These are phyloP conservation scores for Lichenostomus cassidix DNA, from an alignment of 2,113 vertebrate genomes.

Conservation along the genomic window DNA sequence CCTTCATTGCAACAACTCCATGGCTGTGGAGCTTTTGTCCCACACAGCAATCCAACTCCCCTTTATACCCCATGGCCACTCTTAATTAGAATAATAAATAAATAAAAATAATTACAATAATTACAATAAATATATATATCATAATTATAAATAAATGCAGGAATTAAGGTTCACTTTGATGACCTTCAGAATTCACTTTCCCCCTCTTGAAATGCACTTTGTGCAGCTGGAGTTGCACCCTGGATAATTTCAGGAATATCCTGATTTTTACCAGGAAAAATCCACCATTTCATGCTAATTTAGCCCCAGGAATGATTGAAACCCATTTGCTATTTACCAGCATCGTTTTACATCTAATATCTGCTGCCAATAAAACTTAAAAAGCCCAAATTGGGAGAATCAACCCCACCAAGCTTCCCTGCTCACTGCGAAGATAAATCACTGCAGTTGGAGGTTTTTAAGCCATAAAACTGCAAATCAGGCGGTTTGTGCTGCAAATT, in stretches of 20 bases:
- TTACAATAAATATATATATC: no score
- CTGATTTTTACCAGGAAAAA: background rate
- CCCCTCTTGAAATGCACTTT: background rate
- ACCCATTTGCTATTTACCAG: background rate
- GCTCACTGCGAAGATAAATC: slow-evolving; percentile 33
- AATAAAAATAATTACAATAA: no score
- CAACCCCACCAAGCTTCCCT: background rate
- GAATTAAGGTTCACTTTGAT: background rate
- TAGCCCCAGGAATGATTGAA: background rate
- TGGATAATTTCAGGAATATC: background rate
- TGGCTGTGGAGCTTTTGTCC: background rate
- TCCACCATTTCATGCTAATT: background rate
- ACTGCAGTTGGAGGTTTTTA: slow-evolving; percentile 13
- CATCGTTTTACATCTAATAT: background rate
- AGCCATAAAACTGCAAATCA: slow-evolving; percentile 63
- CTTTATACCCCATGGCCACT: no score
- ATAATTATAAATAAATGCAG: background rate
- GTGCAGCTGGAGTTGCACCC: background rate
- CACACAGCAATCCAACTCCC: no score
- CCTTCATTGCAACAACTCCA: background rate
- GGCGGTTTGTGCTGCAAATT: slow-evolving; percentile 47
- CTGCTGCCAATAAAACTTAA: background rate
- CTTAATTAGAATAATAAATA: no score
- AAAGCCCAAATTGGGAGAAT: background rate
- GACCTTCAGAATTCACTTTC: background rate